phyloP scores from a whole-genome alignment of 2,113 vertebrate genomes.

The Perccottus glenii region DNA sequence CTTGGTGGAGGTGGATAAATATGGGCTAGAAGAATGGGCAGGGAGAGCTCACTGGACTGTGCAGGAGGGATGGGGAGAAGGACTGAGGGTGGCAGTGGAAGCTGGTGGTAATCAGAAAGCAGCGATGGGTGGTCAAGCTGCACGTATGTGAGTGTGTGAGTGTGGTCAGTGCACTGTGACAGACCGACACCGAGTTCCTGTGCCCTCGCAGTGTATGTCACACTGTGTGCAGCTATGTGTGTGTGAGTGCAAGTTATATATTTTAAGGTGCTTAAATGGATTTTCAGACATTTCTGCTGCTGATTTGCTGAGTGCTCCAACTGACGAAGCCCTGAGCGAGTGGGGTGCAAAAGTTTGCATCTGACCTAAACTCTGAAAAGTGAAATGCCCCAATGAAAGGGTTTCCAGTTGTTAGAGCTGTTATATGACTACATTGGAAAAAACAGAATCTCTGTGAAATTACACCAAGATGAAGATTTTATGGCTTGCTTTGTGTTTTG shows the following conservation, averaged over 20 bases:
- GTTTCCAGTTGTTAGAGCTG: background rate
- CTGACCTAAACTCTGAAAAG: background rate
- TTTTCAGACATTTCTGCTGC: slow-evolving; percentile 54
- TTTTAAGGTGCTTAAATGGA: slow-evolving; percentile 61
- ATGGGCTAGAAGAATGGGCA: slow-evolving; percentile 29
- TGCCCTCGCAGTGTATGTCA: slow-evolving; percentile 50
- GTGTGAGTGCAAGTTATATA: slow-evolving; percentile 32
- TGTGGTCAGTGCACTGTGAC: slow-evolving; percentile 64
- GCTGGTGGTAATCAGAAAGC: slow-evolving; percentile 70
- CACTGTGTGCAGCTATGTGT: slow-evolving; percentile 59
- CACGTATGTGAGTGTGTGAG: slow-evolving; percentile 19
- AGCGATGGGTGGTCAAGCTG: slow-evolving; percentile 72
- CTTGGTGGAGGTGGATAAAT: slow-evolving; percentile 28
- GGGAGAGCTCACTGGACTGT: slow-evolving; percentile 62
- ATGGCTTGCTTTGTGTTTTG: too few relatives aligned
- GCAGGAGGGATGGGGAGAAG: slow-evolving; percentile 59
- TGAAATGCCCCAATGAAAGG: background rate
- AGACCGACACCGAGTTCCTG: slow-evolving; percentile 49
- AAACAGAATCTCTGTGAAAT: background rate
- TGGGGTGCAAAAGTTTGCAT: slow-evolving; percentile 25
- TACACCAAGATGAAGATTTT: too few relatives aligned
- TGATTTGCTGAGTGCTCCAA: slow-evolving; percentile 16
- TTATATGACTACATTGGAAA: background rate
- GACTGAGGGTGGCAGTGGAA: slow-evolving; percentile 63
- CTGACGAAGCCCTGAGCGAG: slow-evolving; percentile 29